Evolutionary conservation across 30 jellyfish, hydroid and myxozoan genomes (phyloP), one percentile per base, ranked within the genome.

Genomic region (Aurelia sp.): DNA sequence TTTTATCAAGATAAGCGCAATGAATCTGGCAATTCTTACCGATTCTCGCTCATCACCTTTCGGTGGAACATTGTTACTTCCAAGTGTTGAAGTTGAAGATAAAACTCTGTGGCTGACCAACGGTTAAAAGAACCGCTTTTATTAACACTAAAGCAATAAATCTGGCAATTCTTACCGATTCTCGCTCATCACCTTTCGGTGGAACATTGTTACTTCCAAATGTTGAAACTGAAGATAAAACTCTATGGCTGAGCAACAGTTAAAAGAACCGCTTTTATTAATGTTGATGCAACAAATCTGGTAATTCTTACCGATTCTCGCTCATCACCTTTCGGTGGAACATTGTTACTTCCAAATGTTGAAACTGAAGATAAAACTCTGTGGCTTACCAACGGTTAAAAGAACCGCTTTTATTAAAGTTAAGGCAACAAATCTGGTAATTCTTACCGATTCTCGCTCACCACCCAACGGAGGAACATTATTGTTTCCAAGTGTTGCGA

Each of bases 201-300:
- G 88, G 95, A 33, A 85, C 71, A 57, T 64, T 85, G 55, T 83
- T 83, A 66, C 55, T 85, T 11, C 93, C 93, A 47, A 84, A 82
- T 2, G 93, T 86, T 10, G 96, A 94, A 13, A 91, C 66, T 22
- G 98, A 91, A 1, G 94, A 92, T 6, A 94, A 37, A n/a, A n/a
- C n/a, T n/a, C n/a, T n/a, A n/a, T n/a, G n/a, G n/a, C n/a, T n/a
- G n/a, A n/a, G n/a, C n/a, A n/a, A n/a, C n/a, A n/a, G n/a, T n/a
- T n/a, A n/a, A n/a, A n/a, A n/a, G n/a, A 40, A 40, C 11, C 8
- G 55, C 13, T 7, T 8, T 7, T 8, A 7, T 44, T 44, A 4
- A 10, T 15, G 15, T 44, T 3, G 6, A 44, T 3, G 0, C 10
- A 8, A 44, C 2, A 44, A 44, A 44, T 44, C 13, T 44, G 8